Percentiles rank a stretch among this genome's conserved stretches.
Evolutionary conservation across 2,113 vertebrate genomes (phyloP).

Genomic region (Dendrocopos noguchii): DNA sequence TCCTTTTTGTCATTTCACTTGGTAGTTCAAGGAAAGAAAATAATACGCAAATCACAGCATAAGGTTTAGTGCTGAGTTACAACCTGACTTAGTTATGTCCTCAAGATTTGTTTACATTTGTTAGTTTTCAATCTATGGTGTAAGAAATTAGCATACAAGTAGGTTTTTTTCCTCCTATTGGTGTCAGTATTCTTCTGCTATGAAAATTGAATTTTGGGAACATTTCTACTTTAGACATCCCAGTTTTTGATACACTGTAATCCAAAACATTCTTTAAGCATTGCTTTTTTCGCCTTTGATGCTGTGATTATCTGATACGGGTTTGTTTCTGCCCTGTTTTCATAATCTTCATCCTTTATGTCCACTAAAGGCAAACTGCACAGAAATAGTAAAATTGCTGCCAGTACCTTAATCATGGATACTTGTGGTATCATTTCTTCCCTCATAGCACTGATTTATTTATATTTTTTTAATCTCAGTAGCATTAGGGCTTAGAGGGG

Average conservation of each 20-base stretch:
- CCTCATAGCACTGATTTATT: neutral
- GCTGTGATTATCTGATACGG: constrained; percentile 38
- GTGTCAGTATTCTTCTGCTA: neutral
- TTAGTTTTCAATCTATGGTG: neutral
- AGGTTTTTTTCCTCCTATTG: neutral
- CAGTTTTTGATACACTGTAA: neutral
- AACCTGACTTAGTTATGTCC: neutral
- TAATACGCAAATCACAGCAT: neutral
- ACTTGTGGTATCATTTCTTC: neutral
- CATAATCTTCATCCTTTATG: constrained; percentile 56
- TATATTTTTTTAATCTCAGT: neutral
- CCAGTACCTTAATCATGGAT: neutral
- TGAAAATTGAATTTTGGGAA: neutral
- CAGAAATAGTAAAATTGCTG: constrained; percentile 13
- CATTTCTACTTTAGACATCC: neutral
- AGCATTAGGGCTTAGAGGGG: neutral
- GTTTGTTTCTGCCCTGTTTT: constrained; percentile 57
- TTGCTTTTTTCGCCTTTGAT: constrained; percentile 45
- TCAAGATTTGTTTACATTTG: neutral
- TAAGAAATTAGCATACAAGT: neutral
- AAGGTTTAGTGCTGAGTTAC: neutral
- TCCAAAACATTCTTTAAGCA: constrained; percentile 9
- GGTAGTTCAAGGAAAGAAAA: neutral
- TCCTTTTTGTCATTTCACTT: neutral
- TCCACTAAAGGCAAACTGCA: constrained; percentile 69